Evolutionary conservation across 2,888 invertebrate genomes (phyloP).

Genomic region (Noctuana brunneofusca): DNA sequence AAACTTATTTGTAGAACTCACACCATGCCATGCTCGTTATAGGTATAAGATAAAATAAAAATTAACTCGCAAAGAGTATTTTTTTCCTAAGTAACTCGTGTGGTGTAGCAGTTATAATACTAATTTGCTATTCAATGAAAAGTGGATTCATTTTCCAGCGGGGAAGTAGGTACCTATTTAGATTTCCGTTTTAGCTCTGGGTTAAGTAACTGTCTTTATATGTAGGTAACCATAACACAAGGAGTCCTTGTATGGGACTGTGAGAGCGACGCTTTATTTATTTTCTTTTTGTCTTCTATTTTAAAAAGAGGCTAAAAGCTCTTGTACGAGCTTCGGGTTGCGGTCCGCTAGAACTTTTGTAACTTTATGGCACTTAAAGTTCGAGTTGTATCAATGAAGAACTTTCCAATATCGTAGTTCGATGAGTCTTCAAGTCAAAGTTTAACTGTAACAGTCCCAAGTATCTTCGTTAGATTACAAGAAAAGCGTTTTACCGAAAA

Average conservation of each 20-base stretch:
- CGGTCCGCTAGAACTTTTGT: conserved; percentile 30
- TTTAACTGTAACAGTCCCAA: conserved; percentile 20
- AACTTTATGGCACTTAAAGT: conserved; percentile 32
- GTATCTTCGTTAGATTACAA: conserved; percentile 22
- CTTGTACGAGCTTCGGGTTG: conserved; percentile 5
- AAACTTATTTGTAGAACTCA: neutral
- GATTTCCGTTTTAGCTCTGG: neutral
- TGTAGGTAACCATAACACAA: neutral
- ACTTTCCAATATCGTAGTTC: conserved; percentile 32
- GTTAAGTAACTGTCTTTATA: neutral
- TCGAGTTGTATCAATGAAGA: conserved; percentile 29
- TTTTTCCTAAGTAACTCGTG: neutral
- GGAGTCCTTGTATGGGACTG: neutral
- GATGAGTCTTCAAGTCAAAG: conserved; percentile 24
- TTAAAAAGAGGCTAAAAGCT: conserved; percentile 4
- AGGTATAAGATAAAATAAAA: too few species aligned
- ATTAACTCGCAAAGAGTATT: neutral
- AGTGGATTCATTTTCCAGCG: neutral
- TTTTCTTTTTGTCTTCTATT: neutral
- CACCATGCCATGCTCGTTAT: neutral
- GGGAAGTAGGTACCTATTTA: neutral
- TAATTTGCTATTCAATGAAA: neutral
- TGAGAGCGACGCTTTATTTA: neutral
- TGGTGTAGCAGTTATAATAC: neutral
- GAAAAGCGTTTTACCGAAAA: conserved; percentile 31